Conservation (phyloP, 2,797 vertebrate species). For the Mareca strepera region DNA sequence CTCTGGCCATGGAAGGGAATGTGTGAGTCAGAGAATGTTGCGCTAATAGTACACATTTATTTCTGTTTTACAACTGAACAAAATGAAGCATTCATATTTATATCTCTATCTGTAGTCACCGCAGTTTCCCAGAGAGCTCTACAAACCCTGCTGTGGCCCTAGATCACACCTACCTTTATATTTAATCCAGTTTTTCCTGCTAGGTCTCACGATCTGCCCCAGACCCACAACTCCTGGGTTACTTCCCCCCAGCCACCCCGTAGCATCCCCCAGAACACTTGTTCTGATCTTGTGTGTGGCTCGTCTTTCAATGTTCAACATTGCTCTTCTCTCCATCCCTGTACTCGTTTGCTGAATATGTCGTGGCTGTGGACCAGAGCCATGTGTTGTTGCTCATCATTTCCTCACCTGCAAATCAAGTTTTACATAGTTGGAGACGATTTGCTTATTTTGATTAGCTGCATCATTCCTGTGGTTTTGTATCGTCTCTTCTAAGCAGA, state of each 20-base stretch:
- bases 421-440: not conserved
- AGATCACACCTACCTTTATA: not conserved
- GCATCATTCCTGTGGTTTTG: not conserved
- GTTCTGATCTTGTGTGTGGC: not conserved
- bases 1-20: not conserved
- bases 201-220: not conserved
- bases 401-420: not conserved
- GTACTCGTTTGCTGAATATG: not conserved
- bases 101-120: not conserved
- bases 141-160: not conserved
- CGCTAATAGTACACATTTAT: not conserved
- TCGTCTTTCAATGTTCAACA: not conserved
- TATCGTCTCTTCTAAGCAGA: not conserved
- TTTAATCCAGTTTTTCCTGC: not conserved
- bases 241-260: not conserved
- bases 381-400: accelerated
- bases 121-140: not conserved
- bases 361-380: not conserved
- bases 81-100: not conserved
- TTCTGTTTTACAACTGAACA: not conserved
- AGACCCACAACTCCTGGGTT: not conserved
- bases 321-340: not conserved
- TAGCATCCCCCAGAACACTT: not conserved
- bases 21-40: not conserved
- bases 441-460: not conserved